phyloP scores from a whole-genome alignment of 2,888 invertebrate species.

The Harmothoe impar region DNA sequence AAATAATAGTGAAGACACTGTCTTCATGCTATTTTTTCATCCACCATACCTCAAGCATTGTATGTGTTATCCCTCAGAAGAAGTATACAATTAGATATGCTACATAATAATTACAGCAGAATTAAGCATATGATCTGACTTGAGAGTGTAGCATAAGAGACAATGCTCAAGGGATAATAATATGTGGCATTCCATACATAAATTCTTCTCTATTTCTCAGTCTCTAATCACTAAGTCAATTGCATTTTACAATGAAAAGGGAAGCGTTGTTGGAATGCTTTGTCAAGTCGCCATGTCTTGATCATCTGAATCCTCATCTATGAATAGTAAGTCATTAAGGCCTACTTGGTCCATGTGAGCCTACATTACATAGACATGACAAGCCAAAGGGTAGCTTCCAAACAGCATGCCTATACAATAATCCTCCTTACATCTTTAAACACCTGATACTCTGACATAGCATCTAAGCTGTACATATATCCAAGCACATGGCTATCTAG shows the following conservation, averaged over 20 bases:
- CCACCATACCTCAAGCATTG: neutral
- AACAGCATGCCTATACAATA: too few relatives aligned
- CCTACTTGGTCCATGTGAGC: too few relatives aligned
- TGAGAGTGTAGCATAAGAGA: neutral
- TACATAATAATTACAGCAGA: neutral
- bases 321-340: too few relatives aligned
- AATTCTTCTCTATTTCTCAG: neutral
- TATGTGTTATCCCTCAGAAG: neutral
- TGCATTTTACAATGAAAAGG: neutral
- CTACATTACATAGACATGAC: too few relatives aligned
- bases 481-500: too few relatives aligned
- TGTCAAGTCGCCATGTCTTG: too few relatives aligned
- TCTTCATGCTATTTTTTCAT: neutral
- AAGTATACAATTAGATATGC: neutral
- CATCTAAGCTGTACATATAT: too few relatives aligned
- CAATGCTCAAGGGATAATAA: neutral
- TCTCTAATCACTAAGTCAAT: neutral
- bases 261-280: neutral
- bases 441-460: too few relatives aligned
- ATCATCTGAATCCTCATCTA: too few relatives aligned
- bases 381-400: too few relatives aligned
- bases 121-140: neutral
- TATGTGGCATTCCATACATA: neutral
- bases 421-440: too few relatives aligned
- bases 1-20: neutral